Evolutionary conservation across 2,797 vertebrate species (phyloP), one percentile per base, ranked within the genome.

Genomic region (Rhynchotus rufescens): DNA sequence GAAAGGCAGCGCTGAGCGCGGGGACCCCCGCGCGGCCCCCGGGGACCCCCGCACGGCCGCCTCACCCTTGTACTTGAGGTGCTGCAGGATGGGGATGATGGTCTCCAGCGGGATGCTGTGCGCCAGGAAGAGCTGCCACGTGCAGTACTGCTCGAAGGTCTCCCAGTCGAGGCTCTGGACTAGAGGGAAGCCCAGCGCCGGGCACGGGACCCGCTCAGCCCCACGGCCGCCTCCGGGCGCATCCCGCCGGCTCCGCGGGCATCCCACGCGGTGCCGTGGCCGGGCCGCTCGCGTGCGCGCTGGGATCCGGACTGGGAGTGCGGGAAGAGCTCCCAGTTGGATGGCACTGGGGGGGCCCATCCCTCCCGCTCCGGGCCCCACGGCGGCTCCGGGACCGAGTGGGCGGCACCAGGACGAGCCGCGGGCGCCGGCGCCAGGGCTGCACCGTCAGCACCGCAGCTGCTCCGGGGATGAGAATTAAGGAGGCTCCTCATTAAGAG

Each of bases 91-190:
- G n/a, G 99, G 98, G 86, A 99, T 99, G 88, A 99, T 99, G 91
- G 98, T 99, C 91, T 99, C 99, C 97, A 99, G 96, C 0, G 99
- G 98, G 60, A 99, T 99, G 89, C 98, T 99, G 98, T 99, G 99
- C 0, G 99, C 99, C 85, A 99, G 98, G 82, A 99, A 99, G 36
- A 99, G 98, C 97, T 99, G 99, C 99, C 99, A 99, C 7, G 99
- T 99, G 96, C 99, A 99, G 96, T 99, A 99, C 96, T 99, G 99
- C 93, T 99, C 99, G 64, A 99, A 99, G 3, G 99, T 99, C 96
- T 99, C 99, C 99, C 99, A 99, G 64, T 99, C 99, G 84, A 99
- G 96, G 92, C 99, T 99, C 96, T 99, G 99, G 91, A 99, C 99
- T 99, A 87, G 3, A 54, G 6, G 21, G 15, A 22, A 49, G 45